Evolutionary conservation across 1,140 invertebrate genomes (phyloP).

Genomic region (Heliconius melpomene): DNA sequence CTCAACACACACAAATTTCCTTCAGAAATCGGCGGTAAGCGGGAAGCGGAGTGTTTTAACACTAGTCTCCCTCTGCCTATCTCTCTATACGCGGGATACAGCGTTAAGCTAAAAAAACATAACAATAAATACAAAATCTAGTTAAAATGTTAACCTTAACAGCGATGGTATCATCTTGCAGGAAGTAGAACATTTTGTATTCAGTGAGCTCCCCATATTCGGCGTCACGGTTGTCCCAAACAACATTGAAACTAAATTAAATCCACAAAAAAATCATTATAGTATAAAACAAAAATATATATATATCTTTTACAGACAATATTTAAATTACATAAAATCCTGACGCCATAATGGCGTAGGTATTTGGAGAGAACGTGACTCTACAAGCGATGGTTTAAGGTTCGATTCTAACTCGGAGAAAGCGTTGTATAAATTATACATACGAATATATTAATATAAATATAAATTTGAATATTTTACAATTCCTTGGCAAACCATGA

Average conservation of each 20-base stretch:
- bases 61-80: too few species aligned
- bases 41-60: too few species aligned
- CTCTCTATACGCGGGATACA: too few species aligned
- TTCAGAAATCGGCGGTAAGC: too few species aligned
- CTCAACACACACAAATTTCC: too few species aligned
- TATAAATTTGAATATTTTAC: too few species aligned
- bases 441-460: too few species aligned
- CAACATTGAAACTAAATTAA: slow-evolving; percentile 85
- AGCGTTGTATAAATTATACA: too few species aligned
- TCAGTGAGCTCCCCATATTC: slow-evolving; percentile 83
- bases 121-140: slow-evolving; percentile 20
- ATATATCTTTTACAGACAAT: not conserved
- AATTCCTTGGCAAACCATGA: too few species aligned
- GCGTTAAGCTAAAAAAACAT: too few species aligned
- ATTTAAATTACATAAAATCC: not conserved
- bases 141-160: slow-evolving; percentile 81
- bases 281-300: not conserved
- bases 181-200: slow-evolving; percentile 88
- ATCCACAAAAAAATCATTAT: not conserved
- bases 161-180: slow-evolving; percentile 90
- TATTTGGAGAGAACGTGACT: not conserved
- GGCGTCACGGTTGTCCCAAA: slow-evolving; percentile 88
- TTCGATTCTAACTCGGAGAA: not conserved
- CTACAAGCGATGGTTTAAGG: not conserved
- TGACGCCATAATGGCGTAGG: not conserved